Base-by-base conservation (phyloP, 2,888 invertebrate species). In the Lamellibrachia satsuma region DNA sequence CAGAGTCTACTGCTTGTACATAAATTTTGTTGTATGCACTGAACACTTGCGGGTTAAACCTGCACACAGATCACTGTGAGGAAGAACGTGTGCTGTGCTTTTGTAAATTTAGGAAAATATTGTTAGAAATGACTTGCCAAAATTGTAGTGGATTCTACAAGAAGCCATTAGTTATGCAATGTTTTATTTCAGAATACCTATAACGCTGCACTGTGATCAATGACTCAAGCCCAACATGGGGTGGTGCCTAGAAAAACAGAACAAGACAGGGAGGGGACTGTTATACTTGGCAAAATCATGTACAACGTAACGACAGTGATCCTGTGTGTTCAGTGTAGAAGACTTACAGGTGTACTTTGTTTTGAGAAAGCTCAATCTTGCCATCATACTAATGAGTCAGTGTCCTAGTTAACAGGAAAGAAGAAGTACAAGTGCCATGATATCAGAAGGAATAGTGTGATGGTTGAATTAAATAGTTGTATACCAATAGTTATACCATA, bases 321-420 rank as follows among this genome's bases (percentile, higher is more conserved):
- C 75, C n/a, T 75, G n/a, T 22, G 75, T 75, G 75, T 75, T 75
- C 75, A 75, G 75, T 75, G 75, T 75, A 22, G 75, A 75, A 75
- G 75, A 75, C 75, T 75, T 75, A 55, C 55, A 75, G 75, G 60
- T 22, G 75, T 75, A 75, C 22, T 75, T 15, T 15, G 15, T 75
- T 75, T 75, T 75, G 15, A 75, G 22, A 75, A 75, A 75, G 75
- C 75, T 75, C 22, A 22, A n/a, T 75, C 22, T n/a, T 75, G 75
- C 75, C 75, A 75, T 75, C 75, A 1, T 22, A n/a, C 75, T 75
- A n/a, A 15, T 75, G 75, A n/a, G 75, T n/a, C 75, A 75, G 75
- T n/a, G 75, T 15, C 22, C 22, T 75, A 75, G 75, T 6, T 22
- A 75, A 75, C 75, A 22, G 75, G 75, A 75, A 75, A 15, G 22